Percentiles rank a stretch among this genome's conserved stretches.
Evolutionary conservation across 2,888 invertebrate genomes (phyloP).

Genomic region (Strigamia transsilvanica): DNA sequence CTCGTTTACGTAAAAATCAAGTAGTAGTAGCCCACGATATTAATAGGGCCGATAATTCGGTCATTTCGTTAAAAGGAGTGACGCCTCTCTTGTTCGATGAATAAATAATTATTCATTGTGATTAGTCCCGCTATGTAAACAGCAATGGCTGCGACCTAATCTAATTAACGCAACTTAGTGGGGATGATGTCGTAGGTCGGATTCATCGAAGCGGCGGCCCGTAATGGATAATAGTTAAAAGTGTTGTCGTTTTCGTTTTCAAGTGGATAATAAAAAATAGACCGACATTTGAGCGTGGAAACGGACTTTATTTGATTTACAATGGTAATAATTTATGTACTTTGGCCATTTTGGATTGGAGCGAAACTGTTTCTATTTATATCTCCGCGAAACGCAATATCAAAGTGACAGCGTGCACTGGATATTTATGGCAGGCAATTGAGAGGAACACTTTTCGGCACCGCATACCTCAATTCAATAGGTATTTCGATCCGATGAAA

Average conservation of each 20-base stretch:
- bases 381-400: conserved; percentile 24
- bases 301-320: conserved; percentile 30
- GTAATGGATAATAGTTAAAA: conserved; percentile 16
- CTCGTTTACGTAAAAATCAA: conserved; percentile 2
- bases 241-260: conserved; percentile 30
- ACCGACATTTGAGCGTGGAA: conserved; percentile 20
- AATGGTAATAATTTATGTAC: conserved; percentile 20
- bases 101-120: conserved; percentile 30
- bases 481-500: background rate
- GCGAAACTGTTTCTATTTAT: conserved; percentile 30
- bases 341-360: conserved; percentile 26
- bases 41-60: conserved; percentile 20
- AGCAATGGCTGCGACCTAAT: conserved; percentile 12
- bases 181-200: conserved; percentile 22
- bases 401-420: conserved; percentile 15
- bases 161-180: conserved; percentile 10
- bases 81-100: conserved; percentile 25
- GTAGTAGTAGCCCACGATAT: conserved; percentile 11
- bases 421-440: conserved; percentile 18
- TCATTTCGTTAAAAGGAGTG: conserved; percentile 2
- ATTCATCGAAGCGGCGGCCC: conserved; percentile 20
- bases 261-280: conserved; percentile 20
- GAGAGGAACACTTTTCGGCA: conserved; percentile 19
- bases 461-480: conserved; percentile 26
- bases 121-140: conserved; percentile 26